Base-by-base conservation (phyloP, 2,797 vertebrate species). In the Sparidentex hasta region DNA sequence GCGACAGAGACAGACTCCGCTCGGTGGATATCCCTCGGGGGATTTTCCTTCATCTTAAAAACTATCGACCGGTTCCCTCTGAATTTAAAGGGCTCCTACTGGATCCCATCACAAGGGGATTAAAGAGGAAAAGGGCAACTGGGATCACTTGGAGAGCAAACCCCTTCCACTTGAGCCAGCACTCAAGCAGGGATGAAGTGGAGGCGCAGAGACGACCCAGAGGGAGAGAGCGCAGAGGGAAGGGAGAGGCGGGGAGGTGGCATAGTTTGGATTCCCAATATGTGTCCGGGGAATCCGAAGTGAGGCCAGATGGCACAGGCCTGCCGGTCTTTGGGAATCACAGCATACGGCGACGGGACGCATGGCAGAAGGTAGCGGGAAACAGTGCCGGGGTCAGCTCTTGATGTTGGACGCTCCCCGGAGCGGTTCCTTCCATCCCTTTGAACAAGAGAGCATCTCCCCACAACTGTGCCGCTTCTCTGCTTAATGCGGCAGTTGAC, bases 271-370 rank as follows among this genome's bases (percentile, higher is more conserved):
- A 89, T 92, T 96, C 95, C 96, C 96, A 91, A 96, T 93, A 91
- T 96, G 95, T 94, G 94, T 96, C 95, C 93, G 88, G 95, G 95
- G 96, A 95, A 95, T 95, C 89, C 95, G 95, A 96, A 93, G 95
- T 94, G 95, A 96, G 96, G 97, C 95, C 96, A 97, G 95, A 96
- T 96, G 96, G 96, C 95, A 93, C 90, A 65, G 85, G 93, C 89
- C 92, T 92, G 94, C 91, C 92, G 92, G 89, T 93, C 91, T 93
- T 71, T 87, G 81, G 91, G 95, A 96, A 95, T 95, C 94, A 85
- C 94, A 91, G 93, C 93, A 93, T 93, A 94, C 92, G 93, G 93
- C 85, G 78, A 87, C 71, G 85, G 90, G 92, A 90, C 80, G 89
- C 83, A 48, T 82, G 83, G 90, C 84, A 94, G 91, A 95, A 95